Base-by-base conservation (phyloP, 2,888 invertebrate species). In the Hyposoter didymator region DNA sequence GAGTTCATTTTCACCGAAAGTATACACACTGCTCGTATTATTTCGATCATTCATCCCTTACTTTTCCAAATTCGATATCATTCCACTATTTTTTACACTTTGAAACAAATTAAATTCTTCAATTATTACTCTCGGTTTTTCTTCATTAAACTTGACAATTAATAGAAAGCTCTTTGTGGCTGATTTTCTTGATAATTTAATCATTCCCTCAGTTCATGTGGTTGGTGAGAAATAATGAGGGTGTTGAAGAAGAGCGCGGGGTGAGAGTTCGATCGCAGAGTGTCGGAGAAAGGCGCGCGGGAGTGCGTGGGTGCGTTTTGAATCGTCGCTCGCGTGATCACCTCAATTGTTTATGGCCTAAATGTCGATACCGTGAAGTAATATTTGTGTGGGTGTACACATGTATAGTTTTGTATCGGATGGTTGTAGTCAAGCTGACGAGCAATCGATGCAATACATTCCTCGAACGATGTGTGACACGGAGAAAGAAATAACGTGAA, bases 281-380 rank as follows among this genome's bases (percentile, higher is more conserved):
- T 70, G 66, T 45, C 67, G 69, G 70, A 73, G 49, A 82, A 76
- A 80, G 74, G 82, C 78, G 78, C 84, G 81, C 76, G 66, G 32
- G 75, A 59, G 82, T 84, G 78, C 78, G 83, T 87, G 74, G 85
- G 82, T 80, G 85, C 32, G 70, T 82, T 59, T 82, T 66, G 78
- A 85, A 82, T 81, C 64, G 69, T 62, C 62, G 75, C 79, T 76
- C 55, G 76, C 55, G 76, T 64, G 75, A 55, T 28, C 10, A 43
- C 67, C 12, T 32, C 28, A 74, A 43, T 74, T 39, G 55, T 49
- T 43, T 74, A 62, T 74, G 39, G 19, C 22, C 14, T 62, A 74
- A 28, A 22, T 35, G 39, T 59, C 35, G 62, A 66, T 39, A 66
- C 12, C 8, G 5, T 35, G 19, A 28, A 47, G 28, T 12, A 10